phyloP scores from a whole-genome alignment of 2,113 vertebrate species.

The Micronycteris hirsuta region DNA sequence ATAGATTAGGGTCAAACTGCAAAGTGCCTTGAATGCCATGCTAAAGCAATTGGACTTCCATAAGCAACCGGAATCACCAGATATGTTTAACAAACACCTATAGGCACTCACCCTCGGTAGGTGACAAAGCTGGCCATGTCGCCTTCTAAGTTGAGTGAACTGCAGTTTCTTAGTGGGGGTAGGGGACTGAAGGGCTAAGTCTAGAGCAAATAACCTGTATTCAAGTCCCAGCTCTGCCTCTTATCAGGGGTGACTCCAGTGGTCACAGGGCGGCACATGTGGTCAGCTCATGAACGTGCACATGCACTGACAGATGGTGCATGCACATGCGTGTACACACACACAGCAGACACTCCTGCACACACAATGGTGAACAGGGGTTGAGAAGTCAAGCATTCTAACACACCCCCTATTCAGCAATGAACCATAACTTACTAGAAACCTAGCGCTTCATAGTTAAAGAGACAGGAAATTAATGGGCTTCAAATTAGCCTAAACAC shows the following conservation, averaged over 20 bases:
- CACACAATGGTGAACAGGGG: rapidly evolving
- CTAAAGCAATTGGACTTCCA: background rate
- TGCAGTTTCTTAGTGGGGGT: background rate
- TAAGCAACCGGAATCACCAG: background rate
- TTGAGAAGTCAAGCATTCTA: background rate
- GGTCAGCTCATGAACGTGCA: background rate
- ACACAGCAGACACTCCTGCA: background rate
- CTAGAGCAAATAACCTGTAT: background rate
- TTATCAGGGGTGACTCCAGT: background rate
- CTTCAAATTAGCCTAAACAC: background rate
- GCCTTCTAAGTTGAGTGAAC: background rate
- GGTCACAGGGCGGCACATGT: background rate
- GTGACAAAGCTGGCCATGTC: background rate
- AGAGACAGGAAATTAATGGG: background rate
- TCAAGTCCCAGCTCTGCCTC: background rate
- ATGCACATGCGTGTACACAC: no score
- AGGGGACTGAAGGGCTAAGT: background rate
- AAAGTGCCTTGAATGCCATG: background rate
- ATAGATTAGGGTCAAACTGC: background rate
- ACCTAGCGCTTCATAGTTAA: background rate
- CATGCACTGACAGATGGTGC: background rate
- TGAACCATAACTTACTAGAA: background rate
- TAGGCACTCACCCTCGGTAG: background rate
- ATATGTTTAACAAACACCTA: background rate
- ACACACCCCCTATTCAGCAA: no score